Base-by-base conservation (phyloP, 1,140 invertebrate genomes). In the Drosophila nikananu region DNA sequence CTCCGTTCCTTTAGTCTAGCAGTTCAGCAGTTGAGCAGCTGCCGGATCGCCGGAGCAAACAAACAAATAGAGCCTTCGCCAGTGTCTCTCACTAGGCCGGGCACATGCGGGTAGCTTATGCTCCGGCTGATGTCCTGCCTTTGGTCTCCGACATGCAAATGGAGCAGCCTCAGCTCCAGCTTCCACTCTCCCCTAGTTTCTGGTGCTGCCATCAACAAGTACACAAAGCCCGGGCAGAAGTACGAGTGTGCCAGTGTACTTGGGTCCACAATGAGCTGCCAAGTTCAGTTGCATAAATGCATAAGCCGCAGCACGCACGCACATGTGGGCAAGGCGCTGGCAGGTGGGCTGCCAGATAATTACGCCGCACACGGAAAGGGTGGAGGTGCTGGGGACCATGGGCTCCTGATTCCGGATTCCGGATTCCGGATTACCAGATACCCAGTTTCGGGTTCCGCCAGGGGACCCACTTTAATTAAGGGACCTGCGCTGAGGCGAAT, bases 231-330 rank as follows among this genome's bases (percentile, higher is more conserved):
- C 17, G 52, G 39, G 7, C 37, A 25, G 48, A 57, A 32, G 57
- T 41, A 30, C 63, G 27, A 63, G 48, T 55, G 46, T 23, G 46
- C 41, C 58, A 51, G 42, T 51, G 42, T 51, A 67, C 72, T 52
- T 58, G 57, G 58, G 41, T 52, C 65, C 55, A 51, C 75, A 82
- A 62, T 80, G 61, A 80, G 78, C 77, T 83, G 78, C 61, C 82
- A 81, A 78, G 83, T 75, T 86, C 83, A 82, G 75, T 66, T 51
- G 80, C 83, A 87, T 79, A 87, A 73, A 87, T 82, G 76, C 76
- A 87, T 82, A 87, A 77, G 70, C 76, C 62, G 49, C 44, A 60
- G 60, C 68, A 74, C 74, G 64, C 82, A 81, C 55, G 54, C 68
- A 39, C 39, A 64, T 62, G 55, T 68, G 54, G 49, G 35, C 59